Evolutionary conservation across 2,113 vertebrate species (phyloP).

Genomic region (Struthidea cinerea): DNA sequence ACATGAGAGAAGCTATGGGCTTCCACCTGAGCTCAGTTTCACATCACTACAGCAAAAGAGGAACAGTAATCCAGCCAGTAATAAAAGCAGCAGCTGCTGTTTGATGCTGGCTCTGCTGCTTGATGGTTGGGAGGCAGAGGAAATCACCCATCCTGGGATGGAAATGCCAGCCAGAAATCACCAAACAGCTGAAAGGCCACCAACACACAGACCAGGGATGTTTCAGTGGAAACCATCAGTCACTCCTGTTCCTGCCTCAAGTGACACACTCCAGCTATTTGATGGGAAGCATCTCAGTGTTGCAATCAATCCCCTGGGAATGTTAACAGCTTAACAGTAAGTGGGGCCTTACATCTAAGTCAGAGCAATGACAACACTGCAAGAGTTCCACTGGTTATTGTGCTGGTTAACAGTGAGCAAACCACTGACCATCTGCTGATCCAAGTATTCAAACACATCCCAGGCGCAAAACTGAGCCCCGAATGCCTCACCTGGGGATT

Average conservation of each 20-base stretch:
- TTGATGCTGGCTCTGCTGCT: neutral
- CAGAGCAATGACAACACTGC: neutral
- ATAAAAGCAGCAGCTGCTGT: neutral
- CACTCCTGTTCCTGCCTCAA: neutral
- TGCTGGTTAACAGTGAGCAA: neutral
- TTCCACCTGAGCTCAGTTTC: neutral
- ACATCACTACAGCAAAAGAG: neutral
- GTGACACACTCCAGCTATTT: neutral
- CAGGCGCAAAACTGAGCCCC: neutral
- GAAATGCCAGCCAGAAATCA: neutral
- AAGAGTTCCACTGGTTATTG: neutral
- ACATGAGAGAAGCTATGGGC: neutral
- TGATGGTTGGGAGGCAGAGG: neutral
- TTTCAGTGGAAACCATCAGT: neutral
- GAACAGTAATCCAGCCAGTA: neutral
- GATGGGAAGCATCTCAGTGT: neutral
- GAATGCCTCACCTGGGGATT: slow-evolving; percentile 84
- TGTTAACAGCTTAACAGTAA: neutral
- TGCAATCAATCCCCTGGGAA: neutral
- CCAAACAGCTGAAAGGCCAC: neutral
- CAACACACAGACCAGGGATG: neutral
- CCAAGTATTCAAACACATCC: neutral
- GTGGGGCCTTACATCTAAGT: neutral
- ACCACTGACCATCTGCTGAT: neutral
- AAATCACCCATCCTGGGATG: neutral